Evolutionary conservation across 1,140 invertebrate species (phyloP).

Genomic region (Drosophila serrata): DNA sequence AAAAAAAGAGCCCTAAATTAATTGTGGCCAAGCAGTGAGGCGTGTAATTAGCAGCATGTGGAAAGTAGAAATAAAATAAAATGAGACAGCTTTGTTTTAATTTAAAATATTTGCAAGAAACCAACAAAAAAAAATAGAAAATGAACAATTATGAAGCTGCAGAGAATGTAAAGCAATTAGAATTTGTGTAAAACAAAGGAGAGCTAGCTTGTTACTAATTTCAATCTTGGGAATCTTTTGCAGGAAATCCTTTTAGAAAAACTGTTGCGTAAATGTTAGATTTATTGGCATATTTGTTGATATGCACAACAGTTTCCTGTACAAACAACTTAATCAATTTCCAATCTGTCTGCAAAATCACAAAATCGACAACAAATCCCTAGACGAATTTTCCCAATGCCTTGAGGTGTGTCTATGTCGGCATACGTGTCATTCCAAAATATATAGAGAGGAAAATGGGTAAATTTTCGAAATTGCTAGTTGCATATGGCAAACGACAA

Average conservation of each 20-base stretch:
- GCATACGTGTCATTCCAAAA: constrained; percentile 20
- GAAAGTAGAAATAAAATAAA: constrained; percentile 25
- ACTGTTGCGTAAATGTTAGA: neutral
- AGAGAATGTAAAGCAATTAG: neutral
- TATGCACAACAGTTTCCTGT: neutral
- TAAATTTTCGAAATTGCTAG: constrained; percentile 44
- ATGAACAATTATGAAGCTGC: neutral
- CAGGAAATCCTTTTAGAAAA: neutral
- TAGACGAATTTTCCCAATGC: constrained; percentile 33
- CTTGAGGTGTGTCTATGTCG: constrained; percentile 38
- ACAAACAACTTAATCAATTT: constrained; percentile 32
- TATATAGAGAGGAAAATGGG: no score
- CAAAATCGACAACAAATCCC: constrained; percentile 38
- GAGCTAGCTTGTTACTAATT: neutral
- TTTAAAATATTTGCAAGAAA: constrained; percentile 10
- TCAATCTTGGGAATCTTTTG: no score
- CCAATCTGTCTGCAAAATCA: constrained; percentile 26
- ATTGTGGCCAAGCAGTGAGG: constrained; percentile 55
- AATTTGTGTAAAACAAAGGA: neutral
- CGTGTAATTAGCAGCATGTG: constrained; percentile 57
- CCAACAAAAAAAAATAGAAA: neutral
- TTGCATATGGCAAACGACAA: constrained; percentile 60
- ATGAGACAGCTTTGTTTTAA: constrained; percentile 10
- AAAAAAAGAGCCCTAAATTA: constrained; percentile 37
- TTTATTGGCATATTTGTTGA: neutral